These are phyloP conservation scores for Syngnathus rostellatus DNA, from an alignment of 2,797 vertebrate species.

Conservation along the genomic window DNA sequence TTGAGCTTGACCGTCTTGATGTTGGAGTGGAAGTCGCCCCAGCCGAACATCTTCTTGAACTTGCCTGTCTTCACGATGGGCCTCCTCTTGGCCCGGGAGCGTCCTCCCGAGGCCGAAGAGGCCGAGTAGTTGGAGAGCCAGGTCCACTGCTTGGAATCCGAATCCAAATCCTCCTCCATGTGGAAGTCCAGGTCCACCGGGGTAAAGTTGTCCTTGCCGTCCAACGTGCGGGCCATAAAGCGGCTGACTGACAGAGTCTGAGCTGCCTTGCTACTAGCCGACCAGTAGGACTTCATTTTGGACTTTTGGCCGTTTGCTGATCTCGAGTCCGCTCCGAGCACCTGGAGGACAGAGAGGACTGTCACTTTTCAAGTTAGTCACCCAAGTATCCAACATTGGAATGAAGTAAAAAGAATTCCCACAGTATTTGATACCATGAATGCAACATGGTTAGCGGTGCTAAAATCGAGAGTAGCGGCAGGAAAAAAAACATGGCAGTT, in stretches of 20 bases:
- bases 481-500: no score
- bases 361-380: not conserved
- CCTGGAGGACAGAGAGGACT: conserved; percentile 57
- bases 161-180: conserved; percentile 79
- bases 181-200: conserved; percentile 81
- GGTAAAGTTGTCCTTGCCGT: conserved; percentile 80
- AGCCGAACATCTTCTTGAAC: conserved; percentile 99
- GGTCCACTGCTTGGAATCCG: conserved; percentile 85
- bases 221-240: conserved; percentile 83
- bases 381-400: not conserved
- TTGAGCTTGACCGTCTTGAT: conserved; percentile 95
- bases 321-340: conserved; percentile 70
- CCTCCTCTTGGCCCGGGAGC: conserved; percentile 80
- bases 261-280: conserved; percentile 75
- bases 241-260: conserved; percentile 81
- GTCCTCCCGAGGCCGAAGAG: conserved; percentile 74
- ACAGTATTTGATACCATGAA: no score
- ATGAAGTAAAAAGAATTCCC: no score
- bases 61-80: conserved; percentile 92
- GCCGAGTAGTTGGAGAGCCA: conserved; percentile 83
- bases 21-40: conserved; percentile 98
- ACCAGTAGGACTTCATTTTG: conserved; percentile 84
- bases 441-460: no score
- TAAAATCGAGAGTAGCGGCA: no score
- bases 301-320: conserved; percentile 76